Evolutionary conservation across 2,113 vertebrate species (phyloP), one percentile per base, ranked within the genome.

Genomic region (Urocitellus parryii): DNA sequence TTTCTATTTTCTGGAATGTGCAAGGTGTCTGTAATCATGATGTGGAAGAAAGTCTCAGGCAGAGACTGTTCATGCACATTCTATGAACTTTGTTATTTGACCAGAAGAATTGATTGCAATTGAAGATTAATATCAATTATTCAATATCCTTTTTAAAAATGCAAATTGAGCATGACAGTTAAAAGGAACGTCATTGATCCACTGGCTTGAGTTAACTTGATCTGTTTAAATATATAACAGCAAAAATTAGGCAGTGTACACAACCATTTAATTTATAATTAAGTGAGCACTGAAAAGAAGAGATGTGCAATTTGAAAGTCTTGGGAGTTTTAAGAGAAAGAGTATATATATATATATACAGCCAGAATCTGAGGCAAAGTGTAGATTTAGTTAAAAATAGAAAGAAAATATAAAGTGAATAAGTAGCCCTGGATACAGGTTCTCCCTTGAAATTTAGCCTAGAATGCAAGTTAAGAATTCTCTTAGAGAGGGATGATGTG

Each of bases 91-190:
- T 82, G 4, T 68, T 6, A 70, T 53, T 90, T 95, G 7, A 74
- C 70, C 20, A 56, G 4, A 73, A 70, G 32, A 32, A 34, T 48
- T 84, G 25, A 70, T 70, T 79, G 9, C 48, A 83, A 68, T 74
- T 27, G 58, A 94, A 68, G 9, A 45, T 88, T 81, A 18, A 8
- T 51, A 88, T 61, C 72, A 73, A 8, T 80, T 61, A 70, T 2
- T 90, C 9, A 68, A 72, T 42, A 80, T 34, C 5, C 8, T 81
- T 39, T 81, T 74, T 80, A 42, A 83, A 93, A 96, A 91, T 86
- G 32, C 27, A 95, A 97, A 92, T 24, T 8, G 3, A 1, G 2
- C 8, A 39, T 45, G 18, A 53, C 27, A 53, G 24, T 67, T 94
- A 45, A 45, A 63, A 79, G 8, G 1, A 2, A 32, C 1, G 37